Base-by-base conservation (phyloP, 2,797 vertebrate species). In the Pempheris klunzingeri region DNA sequence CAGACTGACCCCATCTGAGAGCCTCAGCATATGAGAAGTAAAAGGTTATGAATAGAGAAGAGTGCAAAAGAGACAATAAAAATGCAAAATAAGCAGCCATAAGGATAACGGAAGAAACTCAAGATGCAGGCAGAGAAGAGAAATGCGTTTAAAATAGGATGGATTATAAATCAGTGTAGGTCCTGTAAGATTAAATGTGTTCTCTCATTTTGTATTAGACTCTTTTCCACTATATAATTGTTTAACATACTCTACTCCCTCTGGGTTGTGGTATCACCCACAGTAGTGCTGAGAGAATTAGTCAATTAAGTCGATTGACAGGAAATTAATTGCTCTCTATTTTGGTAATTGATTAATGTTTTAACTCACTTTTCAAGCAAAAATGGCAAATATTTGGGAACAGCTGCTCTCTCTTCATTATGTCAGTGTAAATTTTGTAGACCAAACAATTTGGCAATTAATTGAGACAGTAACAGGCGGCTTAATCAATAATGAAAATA, bases 1-100 rank as follows among this genome's bases (percentile, higher is more conserved):
- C 81, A 85, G 74, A 82, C 80, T 80, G 82, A 34, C 68, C 18
- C 57, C 39, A 61, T 47, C 28, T 20, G 30, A 76, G 28, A 54
- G 36, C 44, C 17, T 63, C 58, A 28, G 28, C 36, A 34, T 5
- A 54, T 62, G 73, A 71, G 59, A 71, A 72, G 13, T 52, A 38
- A 78, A 74, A 24, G 30, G 12, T 10, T 66, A 66, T 55, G 11
- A 46, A 64, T 17, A 65, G 22, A 70, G 18, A 26, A 62, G 74
- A 49, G 47, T 15, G 38, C 10, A 2, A 66, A 28, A 50, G 8
- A 24, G 18, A 68, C 53, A 68, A 52, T 34, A 38, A 39, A 78
- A 78, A 82, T 30, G 18, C 18, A 4, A 59, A 55, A 65, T n/a
- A 60, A 10, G 36, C 41, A 59, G 11, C 5, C 9, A 15, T 26